phyloP scores from a whole-genome alignment of 2,113 vertebrate genomes.

The Apeltes quadracus region DNA sequence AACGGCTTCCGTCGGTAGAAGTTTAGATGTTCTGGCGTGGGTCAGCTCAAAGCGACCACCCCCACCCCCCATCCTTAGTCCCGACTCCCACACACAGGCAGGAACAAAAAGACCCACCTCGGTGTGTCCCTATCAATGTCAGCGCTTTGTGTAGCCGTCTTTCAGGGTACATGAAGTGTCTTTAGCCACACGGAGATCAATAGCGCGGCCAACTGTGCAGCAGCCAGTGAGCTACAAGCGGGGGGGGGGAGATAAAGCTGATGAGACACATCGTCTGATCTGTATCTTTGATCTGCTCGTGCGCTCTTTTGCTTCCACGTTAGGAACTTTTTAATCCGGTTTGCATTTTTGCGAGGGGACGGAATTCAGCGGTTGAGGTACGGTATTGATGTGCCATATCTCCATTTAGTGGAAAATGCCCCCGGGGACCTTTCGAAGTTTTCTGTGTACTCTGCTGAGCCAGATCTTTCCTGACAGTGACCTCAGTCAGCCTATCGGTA shows the following conservation, averaged over 20 bases:
- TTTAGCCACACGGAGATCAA: conserved; percentile 80
- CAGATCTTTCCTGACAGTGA: conserved; percentile 78
- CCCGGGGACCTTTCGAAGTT: conserved; percentile 76
- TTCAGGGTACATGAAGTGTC: conserved; percentile 82
- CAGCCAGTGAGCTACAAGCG: conserved; percentile 49
- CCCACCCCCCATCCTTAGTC: conserved; percentile 62
- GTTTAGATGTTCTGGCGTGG: conserved; percentile 57
- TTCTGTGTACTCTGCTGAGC: conserved; percentile 80
- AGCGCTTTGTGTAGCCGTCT: conserved; percentile 76
- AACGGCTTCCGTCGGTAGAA: conserved; percentile 57
- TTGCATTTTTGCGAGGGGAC: conserved; percentile 18
- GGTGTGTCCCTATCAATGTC: conserved; percentile 81
- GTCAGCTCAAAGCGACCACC: conserved; percentile 62
- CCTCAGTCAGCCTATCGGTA: conserved; percentile 79
- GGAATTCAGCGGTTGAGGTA: conserved; percentile 25
- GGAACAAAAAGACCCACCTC: conserved; percentile 79
- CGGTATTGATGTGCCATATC: conserved; percentile 66
- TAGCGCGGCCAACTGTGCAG: conserved; percentile 72
- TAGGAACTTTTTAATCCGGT: conserved; percentile 22
- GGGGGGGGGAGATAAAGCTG: conserved; percentile 66
- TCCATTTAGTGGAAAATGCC: conserved; percentile 64
- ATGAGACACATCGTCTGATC: conserved; percentile 68
- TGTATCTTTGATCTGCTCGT: conserved; percentile 71
- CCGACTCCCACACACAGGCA: conserved; percentile 73
- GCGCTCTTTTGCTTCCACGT: conserved; percentile 20